phyloP scores from a whole-genome alignment of 2,888 invertebrate genomes.

The Troides oblongomaculatus region DNA sequence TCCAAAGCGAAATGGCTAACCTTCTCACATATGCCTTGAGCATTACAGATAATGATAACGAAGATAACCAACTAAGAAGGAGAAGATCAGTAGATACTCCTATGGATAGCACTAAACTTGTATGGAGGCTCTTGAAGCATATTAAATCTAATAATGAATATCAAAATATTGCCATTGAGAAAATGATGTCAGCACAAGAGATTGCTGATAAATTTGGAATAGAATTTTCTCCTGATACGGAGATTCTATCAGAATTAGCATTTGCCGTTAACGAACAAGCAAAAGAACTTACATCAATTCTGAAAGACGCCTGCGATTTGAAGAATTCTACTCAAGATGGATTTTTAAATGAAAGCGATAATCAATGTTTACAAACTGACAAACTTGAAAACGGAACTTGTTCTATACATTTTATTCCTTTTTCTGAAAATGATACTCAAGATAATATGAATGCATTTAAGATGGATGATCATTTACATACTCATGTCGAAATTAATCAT shows the following conservation, averaged over 20 bases:
- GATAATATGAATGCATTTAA: neutral
- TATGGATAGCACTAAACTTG: slow-evolving; percentile 61
- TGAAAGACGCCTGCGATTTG: slow-evolving; percentile 52
- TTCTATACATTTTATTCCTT: slow-evolving; percentile 40
- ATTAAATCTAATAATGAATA: slow-evolving; percentile 70
- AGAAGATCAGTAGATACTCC: slow-evolving; percentile 63
- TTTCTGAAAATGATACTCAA: slow-evolving; percentile 38
- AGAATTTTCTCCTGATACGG: slow-evolving; percentile 65
- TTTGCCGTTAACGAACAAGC: slow-evolving; percentile 63
- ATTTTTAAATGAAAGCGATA: slow-evolving; percentile 15
- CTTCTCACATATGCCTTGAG: slow-evolving; percentile 55
- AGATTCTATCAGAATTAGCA: slow-evolving; percentile 64
- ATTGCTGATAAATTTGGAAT: slow-evolving; percentile 72
- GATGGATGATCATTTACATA: slow-evolving; percentile 22
- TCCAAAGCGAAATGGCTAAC: slow-evolving; percentile 63
- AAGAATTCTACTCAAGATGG: slow-evolving; percentile 45
- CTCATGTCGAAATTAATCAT: slow-evolving; percentile 41
- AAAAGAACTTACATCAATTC: slow-evolving; percentile 56
- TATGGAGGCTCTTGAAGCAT: slow-evolving; percentile 64
- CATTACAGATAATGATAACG: slow-evolving; percentile 41
- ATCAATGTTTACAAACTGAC: slow-evolving; percentile 27
- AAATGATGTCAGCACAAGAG: slow-evolving; percentile 75
- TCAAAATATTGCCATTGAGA: slow-evolving; percentile 73
- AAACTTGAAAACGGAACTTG: slow-evolving; percentile 41
- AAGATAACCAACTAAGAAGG: slow-evolving; percentile 49